Evolutionary conservation across 2,888 invertebrate species (phyloP), one percentile per base, ranked within the genome.

Genomic region (Brachypalpus laphriformis): DNA sequence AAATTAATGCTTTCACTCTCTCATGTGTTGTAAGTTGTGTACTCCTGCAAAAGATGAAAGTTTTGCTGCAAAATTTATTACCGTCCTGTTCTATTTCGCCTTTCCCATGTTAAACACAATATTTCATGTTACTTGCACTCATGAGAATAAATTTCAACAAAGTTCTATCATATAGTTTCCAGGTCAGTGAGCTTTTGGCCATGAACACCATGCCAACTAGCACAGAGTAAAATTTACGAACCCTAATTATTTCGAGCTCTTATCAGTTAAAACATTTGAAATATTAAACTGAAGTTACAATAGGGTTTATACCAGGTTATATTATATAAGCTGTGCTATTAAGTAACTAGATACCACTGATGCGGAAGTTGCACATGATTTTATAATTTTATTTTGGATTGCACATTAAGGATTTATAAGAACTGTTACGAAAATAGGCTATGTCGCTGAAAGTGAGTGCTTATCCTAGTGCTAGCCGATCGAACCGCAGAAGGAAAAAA

Each of bases 111-210:
- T 47, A 31, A 37, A 45, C 83, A 57, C 65, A 57, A 80, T 74
- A 80, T 63, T 59, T 85, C 74, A 74, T 68, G 40, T 22, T 49
- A 25, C 63, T 75, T 70, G 56, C 68, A 70, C 63, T 76, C 74
- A 80, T 61, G 70, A 25, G 65, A 63, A 80, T 74, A 68, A 31
- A 83, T 80, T 83, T 70, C 34, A 20, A 65, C 51, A 85, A 75
- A 75, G 70, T 85, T 80, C 80, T 85, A 85, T 85, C 83, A 70
- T 80, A 85, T 71, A 54, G 70, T 80, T 85, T 85, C 83, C 80
- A 85, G 83, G 83, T 85, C 83, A 85, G 83, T 45, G 18, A 71
- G 83, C 83, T 71, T 85, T 85, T 81, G 75, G 59, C 85, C 45
- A 57, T 54, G 54, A 65, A 71, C 75, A 71, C 34, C 34, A 34